Base-by-base conservation (phyloP, 2,888 invertebrate genomes). In the Rapana venosa region DNA sequence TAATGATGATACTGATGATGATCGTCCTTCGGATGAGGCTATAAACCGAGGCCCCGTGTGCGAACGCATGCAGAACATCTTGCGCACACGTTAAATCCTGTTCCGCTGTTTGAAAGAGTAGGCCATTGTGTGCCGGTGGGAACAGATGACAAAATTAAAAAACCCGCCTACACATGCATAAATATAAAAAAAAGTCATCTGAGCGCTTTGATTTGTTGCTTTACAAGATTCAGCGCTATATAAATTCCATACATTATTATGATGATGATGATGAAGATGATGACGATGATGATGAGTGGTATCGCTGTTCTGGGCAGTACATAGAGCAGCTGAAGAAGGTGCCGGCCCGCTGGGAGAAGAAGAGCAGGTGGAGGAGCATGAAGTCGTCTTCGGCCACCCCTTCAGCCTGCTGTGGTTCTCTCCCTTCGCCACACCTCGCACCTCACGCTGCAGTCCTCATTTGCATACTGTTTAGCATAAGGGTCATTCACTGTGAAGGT, bases 271-370 rank as follows among this genome's bases (percentile, higher is more conserved):
- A 66, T 66, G 66, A 66, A 6, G 66, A 26, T 66, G 66, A 66
- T 8, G 47, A 47, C 8, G 47, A 47, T 8, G 8, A 47, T 13
- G 66, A 66, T 13, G n/a, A 66, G 8, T 81, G 47, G 4, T 47
- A 8, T 8, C 8, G 47, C 47, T 47, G 47, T 8, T 47, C 77
- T 85, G 86, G 56, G 96, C 84, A 98, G 98, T 99, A 99, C 79
- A 99, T 99, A 93, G 99, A 99, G 96, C 98, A 98, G 96, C 96
- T 99, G 94, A 99, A 99, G 96, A 99, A 98, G 95, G 99, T 99
- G 95, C 98, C 98, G 30, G 85, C 85, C 6, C 85, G 85, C 96
- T 99, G 98, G 98, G 98, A 98, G 85, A 98, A 98, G 94, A 98
- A 98, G 94, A 98, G 98, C 0, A 97, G 98, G 87, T 98, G 99